Conservation (phyloP, 2,888 invertebrate species). For the Thalpophila matura region DNA sequence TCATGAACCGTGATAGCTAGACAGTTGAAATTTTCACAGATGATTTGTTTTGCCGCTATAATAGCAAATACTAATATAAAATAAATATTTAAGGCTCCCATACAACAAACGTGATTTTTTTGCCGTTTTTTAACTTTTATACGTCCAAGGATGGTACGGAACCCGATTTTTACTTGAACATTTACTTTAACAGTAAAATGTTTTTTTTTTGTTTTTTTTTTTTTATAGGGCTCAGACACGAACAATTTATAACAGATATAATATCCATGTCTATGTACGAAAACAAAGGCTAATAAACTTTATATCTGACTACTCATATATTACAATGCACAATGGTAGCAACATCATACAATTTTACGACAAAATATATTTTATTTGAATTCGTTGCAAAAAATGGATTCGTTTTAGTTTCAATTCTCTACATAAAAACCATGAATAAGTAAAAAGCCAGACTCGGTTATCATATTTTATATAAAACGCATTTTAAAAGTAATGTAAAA, state of each 20-base stretch:
- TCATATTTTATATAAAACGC: neutral
- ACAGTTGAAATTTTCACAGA: too few species aligned
- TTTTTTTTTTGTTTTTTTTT: too few species aligned
- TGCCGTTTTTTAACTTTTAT: too few species aligned
- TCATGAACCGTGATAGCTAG: too few species aligned
- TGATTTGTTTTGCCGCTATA: too few species aligned
- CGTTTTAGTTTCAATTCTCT: conserved; percentile 41
- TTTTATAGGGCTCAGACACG: too few species aligned
- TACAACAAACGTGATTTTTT: too few species aligned
- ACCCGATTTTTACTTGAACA: too few species aligned
- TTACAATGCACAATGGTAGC: neutral
- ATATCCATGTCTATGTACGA: neutral
- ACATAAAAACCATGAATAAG: conserved; percentile 38
- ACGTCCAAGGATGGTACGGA: too few species aligned
- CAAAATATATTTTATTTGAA: conserved; percentile 27
- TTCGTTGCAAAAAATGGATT: conserved; percentile 27
- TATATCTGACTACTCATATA: conserved; percentile 3
- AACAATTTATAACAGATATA: neutral
- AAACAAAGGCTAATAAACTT: conserved; percentile 9
- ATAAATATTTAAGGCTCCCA: too few species aligned
- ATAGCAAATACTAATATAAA: too few species aligned
- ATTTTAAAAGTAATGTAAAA: too few species aligned
- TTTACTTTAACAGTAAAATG: conserved; percentile 2
- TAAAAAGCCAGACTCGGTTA: conserved; percentile 7
- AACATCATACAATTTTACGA: conserved; percentile 11